These are phyloP conservation scores for Suncus etruscus DNA, from an alignment of 2,113 vertebrate species.

Conservation along the genomic window DNA sequence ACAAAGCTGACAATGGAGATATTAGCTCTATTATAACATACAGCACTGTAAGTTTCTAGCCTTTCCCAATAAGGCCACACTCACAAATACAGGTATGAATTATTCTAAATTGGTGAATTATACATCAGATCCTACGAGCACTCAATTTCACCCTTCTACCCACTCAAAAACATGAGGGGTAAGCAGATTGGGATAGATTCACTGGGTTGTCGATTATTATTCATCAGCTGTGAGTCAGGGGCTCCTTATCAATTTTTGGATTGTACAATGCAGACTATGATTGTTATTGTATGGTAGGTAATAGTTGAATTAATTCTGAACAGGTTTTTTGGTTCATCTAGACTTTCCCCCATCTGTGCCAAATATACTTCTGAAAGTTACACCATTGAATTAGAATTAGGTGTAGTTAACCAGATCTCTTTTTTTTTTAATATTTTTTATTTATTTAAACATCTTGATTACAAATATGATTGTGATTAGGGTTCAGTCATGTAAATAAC, in stretches of 20 bases:
- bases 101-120: background rate
- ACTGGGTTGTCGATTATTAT: background rate
- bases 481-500: no score
- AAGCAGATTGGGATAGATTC: background rate
- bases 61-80: background rate
- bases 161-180: background rate
- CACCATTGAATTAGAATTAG: background rate
- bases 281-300: background rate
- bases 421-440: no score
- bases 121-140: background rate
- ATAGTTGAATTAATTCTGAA: constrained; percentile 2
- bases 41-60: background rate
- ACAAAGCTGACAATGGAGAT: background rate
- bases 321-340: background rate
- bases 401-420: background rate
- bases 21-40: background rate
- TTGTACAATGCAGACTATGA: background rate
- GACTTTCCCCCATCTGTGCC: background rate
- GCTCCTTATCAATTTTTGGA: background rate
- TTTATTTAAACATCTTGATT: no score
- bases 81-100: background rate
- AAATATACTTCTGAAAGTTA: background rate
- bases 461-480: no score
- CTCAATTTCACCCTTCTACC: background rate
- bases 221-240: background rate